Conservation (phyloP, 1,140 invertebrate species). For the Papilio helenus region DNA sequence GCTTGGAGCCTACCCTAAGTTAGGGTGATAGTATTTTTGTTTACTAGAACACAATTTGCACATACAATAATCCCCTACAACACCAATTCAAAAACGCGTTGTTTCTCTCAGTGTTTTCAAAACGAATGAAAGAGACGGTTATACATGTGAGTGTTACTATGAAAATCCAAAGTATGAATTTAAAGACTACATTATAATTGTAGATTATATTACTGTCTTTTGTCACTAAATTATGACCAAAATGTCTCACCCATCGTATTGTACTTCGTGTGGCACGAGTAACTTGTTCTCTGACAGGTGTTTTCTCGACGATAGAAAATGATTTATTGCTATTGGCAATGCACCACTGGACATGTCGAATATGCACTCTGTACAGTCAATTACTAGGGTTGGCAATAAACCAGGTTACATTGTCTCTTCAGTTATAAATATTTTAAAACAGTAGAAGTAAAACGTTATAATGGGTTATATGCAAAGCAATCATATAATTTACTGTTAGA, state of each 20-base stretch:
- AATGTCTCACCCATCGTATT: not conserved
- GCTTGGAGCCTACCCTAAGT: no score
- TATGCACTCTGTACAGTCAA: not conserved
- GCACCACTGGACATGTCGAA: conserved; percentile 24
- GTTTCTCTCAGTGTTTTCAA: no score
- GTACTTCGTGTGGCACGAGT: not conserved
- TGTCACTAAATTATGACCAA: not conserved
- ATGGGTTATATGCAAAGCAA: no score
- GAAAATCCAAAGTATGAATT: not conserved
- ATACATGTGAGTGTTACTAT: no score
- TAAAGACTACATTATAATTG: not conserved
- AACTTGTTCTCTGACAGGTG: conserved; percentile 16
- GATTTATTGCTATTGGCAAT: conserved; percentile 8
- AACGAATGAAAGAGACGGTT: no score
- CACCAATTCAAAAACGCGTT: no score
- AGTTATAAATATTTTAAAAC: not conserved
- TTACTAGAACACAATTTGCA: not conserved
- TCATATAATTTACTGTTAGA: no score
- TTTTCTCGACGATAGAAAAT: conserved; percentile 21
- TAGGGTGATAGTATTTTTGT: no score
- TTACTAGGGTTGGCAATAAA: conserved; percentile 13
- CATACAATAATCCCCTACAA: no score
- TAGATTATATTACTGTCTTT: not conserved
- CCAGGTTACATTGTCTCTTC: not conserved
- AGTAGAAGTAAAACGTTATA: no score